A percentile compares a stretch with the other conserved stretches of the same genome.
These are phyloP conservation scores for Drosophila sp. DNA, from an alignment of 1,140 invertebrate genomes.

Conservation along the genomic window DNA sequence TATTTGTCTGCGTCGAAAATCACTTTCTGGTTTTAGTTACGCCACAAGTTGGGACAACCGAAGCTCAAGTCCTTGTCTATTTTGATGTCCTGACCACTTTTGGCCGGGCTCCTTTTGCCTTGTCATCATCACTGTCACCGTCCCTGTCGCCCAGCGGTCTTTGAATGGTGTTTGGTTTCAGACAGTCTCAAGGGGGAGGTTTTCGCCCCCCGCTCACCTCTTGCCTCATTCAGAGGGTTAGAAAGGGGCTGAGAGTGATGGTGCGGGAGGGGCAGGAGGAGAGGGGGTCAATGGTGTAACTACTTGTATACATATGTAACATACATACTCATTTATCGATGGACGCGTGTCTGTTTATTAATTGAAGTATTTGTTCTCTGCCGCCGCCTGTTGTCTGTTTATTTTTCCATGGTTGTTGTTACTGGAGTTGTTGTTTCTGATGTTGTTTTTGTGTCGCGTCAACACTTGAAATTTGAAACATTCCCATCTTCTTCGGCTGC, in stretches of 20 bases:
- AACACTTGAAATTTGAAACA: constrained; percentile 81
- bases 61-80: constrained; percentile 39
- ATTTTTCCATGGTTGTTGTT: constrained; percentile 54
- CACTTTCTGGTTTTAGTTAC: background rate
- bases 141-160: background rate
- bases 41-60: background rate
- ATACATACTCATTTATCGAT: constrained; percentile 72
- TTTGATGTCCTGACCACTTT: constrained; percentile 42
- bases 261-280: background rate
- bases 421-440: constrained; percentile 19
- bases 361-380: constrained; percentile 76
- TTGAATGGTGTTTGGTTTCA: constrained; percentile 43
- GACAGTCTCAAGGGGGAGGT: background rate
- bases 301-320: constrained; percentile 43
- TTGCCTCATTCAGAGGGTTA: background rate
- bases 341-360: constrained; percentile 80
- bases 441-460: constrained; percentile 59
- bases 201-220: background rate
- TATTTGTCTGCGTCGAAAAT: background rate
- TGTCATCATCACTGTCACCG: constrained; percentile 24
- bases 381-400: constrained; percentile 65
- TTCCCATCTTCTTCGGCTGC: constrained; percentile 27
- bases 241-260: too few relatives aligned
- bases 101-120: constrained; percentile 47
- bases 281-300: constrained; percentile 16